Conservation (phyloP, 2,113 vertebrate species). For the Eudyptes chrysolophus region DNA sequence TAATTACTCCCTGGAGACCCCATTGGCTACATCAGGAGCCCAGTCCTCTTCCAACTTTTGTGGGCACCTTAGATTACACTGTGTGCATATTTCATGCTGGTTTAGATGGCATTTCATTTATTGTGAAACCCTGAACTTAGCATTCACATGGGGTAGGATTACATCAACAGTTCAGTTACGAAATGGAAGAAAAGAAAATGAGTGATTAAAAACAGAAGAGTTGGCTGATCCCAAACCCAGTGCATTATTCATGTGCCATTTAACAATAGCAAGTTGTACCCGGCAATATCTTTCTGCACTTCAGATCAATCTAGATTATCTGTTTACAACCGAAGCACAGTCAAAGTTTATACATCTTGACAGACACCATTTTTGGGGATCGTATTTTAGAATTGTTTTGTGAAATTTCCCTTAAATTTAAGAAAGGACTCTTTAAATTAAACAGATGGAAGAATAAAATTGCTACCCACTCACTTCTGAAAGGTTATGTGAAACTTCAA, state of each 20-base stretch:
- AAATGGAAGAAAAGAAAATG: constrained; percentile 38
- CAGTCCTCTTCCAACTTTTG: background rate
- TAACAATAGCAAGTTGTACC: constrained; percentile 1
- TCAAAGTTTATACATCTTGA: background rate
- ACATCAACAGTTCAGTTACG: constrained; percentile 4
- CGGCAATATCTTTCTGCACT: background rate
- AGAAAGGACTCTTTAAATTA: background rate
- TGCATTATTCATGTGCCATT: background rate
- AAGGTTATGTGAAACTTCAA: background rate
- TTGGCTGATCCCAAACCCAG: background rate
- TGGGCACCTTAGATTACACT: constrained; percentile 27
- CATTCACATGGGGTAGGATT: background rate
- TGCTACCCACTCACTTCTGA: background rate
- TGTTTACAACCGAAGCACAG: background rate
- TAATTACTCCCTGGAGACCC: background rate
- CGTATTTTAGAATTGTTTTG: background rate
- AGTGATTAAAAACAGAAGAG: constrained; percentile 45
- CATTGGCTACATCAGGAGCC: background rate
- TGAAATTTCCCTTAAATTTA: background rate
- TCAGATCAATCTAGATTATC: background rate
- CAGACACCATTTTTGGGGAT: background rate
- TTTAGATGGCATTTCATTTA: constrained; percentile 2
- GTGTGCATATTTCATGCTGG: background rate
- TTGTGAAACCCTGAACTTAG: constrained; percentile 33
- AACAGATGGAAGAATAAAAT: background rate